Evolutionary conservation across 2,797 vertebrate genomes (phyloP).

Genomic region (Helostoma temminkii): DNA sequence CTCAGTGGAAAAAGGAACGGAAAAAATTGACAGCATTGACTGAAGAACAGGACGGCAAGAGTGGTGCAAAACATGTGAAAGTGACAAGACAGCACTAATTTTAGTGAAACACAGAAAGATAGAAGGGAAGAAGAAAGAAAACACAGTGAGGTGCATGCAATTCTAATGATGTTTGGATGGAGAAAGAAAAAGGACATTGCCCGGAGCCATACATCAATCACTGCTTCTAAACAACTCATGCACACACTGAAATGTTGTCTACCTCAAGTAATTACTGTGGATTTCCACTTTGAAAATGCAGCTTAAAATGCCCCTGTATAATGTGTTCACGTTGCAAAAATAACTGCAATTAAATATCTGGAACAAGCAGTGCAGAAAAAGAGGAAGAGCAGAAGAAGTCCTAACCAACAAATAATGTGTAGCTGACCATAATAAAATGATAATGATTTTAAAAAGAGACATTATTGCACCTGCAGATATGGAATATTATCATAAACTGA

Average conservation of each 20-base stretch:
- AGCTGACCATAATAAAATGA: not conserved
- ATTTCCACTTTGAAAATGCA: constrained; percentile 22
- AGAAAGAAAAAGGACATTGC: constrained; percentile 5
- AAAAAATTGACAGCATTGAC: not conserved
- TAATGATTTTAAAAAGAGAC: not conserved
- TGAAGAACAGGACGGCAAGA: not conserved
- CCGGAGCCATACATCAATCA: constrained; percentile 49
- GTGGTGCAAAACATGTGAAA: not conserved
- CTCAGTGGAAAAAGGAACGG: not conserved
- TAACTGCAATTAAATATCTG: not conserved
- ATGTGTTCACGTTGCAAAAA: constrained; percentile 15
- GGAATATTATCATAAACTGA: not conserved
- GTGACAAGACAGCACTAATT: constrained; percentile 7
- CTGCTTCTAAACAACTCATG: constrained; percentile 19
- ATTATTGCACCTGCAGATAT: not conserved
- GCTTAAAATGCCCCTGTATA: constrained; percentile 3
- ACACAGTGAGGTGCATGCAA: constrained; percentile 1
- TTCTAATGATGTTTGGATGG: constrained; percentile 37
- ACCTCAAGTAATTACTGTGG: constrained; percentile 26
- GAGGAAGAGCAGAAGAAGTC: no score
- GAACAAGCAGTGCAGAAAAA: not conserved
- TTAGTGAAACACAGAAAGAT: not conserved
- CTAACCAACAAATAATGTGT: no score
- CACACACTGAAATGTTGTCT: constrained; percentile 14
- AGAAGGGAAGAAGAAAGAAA: not conserved